Evolutionary conservation across 2,888 invertebrate species (phyloP).

Genomic region (Cyclophora albipunctata): DNA sequence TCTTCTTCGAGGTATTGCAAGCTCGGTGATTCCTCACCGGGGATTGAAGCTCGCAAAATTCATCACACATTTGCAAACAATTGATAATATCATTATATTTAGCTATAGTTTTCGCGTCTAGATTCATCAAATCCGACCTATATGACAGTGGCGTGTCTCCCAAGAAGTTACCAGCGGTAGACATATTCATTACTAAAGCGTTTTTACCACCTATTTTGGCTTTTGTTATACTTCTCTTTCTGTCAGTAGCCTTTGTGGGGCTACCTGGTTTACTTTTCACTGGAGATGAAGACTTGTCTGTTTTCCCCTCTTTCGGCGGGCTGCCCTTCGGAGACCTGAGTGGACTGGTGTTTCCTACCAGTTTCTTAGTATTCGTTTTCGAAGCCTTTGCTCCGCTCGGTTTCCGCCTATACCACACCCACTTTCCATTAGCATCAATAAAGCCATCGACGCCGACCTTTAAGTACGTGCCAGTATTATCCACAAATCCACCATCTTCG

Average conservation of each 20-base stretch:
- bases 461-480: slow-evolving; percentile 33
- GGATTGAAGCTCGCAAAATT: slow-evolving; percentile 37
- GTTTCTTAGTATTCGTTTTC: slow-evolving; percentile 22
- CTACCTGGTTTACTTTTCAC: too few species aligned
- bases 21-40: slow-evolving; percentile 50
- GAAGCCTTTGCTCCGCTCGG: slow-evolving; percentile 23
- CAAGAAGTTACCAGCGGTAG: slow-evolving; percentile 5
- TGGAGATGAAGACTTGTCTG: too few species aligned
- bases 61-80: slow-evolving; percentile 43
- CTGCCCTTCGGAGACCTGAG: too few species aligned
- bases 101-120: slow-evolving; percentile 38
- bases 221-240: slow-evolving; percentile 18
- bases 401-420: slow-evolving; percentile 49
- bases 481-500: slow-evolving; percentile 56
- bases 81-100: slow-evolving; percentile 58
- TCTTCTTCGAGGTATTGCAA: slow-evolving; percentile 46
- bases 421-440: slow-evolving; percentile 56
- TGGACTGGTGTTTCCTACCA: slow-evolving; percentile 4
- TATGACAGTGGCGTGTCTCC: too few species aligned
- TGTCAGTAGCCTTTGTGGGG: background rate
- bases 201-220: slow-evolving; percentile 27
- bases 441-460: slow-evolving; percentile 64
- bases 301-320: too few species aligned
- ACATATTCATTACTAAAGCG: slow-evolving; percentile 42
- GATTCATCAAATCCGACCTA: slow-evolving; percentile 3